These are phyloP conservation scores for Achroia grisella DNA, from an alignment of 1,140 invertebrate genomes.

Conservation along the genomic window DNA sequence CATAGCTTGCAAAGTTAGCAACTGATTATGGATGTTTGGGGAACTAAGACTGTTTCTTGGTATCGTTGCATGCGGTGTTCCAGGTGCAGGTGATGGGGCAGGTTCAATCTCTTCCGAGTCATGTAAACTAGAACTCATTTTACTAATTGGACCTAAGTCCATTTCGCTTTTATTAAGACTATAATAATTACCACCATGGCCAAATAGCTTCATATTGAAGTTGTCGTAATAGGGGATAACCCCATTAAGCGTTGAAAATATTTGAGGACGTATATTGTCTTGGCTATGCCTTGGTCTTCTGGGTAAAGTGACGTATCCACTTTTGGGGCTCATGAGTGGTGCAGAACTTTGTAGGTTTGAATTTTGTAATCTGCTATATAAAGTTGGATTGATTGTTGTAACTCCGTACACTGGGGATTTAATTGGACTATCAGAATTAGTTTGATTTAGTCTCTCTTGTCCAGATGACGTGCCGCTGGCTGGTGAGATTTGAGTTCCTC, in stretches of 20 bases:
- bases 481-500: constrained; percentile 76
- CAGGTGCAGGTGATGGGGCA: constrained; percentile 59
- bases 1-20: constrained; percentile 50
- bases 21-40: constrained; percentile 62
- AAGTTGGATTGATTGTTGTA: constrained; percentile 73
- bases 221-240: constrained; percentile 88
- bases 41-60: constrained; percentile 62
- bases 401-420: constrained; percentile 73
- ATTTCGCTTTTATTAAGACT: constrained; percentile 80
- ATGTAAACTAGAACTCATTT: constrained; percentile 63
- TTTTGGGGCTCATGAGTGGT: constrained; percentile 75
- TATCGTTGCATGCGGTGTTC: constrained; percentile 59
- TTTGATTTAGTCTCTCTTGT: constrained; percentile 50
- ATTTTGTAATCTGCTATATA: constrained; percentile 79
- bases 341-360: constrained; percentile 74
- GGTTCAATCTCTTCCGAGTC: constrained; percentile 77
- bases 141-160: constrained; percentile 67
- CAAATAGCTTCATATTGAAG: constrained; percentile 85
- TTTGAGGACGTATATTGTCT: constrained; percentile 74
- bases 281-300: constrained; percentile 83
- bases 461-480: constrained; percentile 80
- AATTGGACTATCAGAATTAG: constrained; percentile 51
- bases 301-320: constrained; percentile 88
- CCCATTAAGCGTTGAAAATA: constrained; percentile 71
- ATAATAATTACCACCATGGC: constrained; percentile 83